Percentiles rank a stretch among this genome's conserved stretches.
These are phyloP conservation scores for Spermophilus dauricus DNA, from an alignment of 2,113 vertebrate genomes.

Conservation along the genomic window DNA sequence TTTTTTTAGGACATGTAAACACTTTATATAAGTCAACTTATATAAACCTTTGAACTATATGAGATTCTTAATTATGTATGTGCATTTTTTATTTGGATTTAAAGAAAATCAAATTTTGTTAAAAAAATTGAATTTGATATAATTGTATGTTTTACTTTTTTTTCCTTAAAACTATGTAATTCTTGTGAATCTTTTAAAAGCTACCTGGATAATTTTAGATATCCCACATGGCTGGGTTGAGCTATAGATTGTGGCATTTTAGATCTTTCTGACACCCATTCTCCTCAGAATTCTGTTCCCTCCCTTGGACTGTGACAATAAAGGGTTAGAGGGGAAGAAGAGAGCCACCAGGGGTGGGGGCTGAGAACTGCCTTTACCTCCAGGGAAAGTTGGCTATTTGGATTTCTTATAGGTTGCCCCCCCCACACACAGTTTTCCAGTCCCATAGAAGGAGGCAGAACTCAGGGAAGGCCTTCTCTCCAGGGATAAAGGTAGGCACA, in stretches of 20 bases:
- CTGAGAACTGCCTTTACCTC: background rate
- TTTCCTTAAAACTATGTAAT: background rate
- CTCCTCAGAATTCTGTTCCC: fast-evolving
- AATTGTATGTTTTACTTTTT: background rate
- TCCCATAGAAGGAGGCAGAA: too few relatives aligned
- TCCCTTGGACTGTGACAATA: background rate
- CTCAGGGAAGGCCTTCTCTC: too few relatives aligned
- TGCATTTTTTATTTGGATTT: background rate
- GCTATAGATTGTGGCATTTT: too few relatives aligned
- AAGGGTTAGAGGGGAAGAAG: background rate
- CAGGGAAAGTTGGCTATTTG: fast-evolving
- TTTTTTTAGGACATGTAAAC: background rate
- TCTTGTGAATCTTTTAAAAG: background rate
- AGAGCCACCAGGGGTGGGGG: fast-evolving
- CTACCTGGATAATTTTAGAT: too few relatives aligned
- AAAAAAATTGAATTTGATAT: background rate
- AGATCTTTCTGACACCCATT: background rate
- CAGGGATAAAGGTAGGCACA: too few relatives aligned
- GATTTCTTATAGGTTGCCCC: background rate
- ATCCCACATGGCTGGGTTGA: too few relatives aligned
- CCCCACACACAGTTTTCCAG: too few relatives aligned
- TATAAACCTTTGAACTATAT: background rate
- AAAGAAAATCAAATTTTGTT: background rate
- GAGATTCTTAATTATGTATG: background rate
- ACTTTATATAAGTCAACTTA: background rate